Conservation (phyloP, 2,888 invertebrate genomes). For the Thysanoteuthis rhombus region DNA sequence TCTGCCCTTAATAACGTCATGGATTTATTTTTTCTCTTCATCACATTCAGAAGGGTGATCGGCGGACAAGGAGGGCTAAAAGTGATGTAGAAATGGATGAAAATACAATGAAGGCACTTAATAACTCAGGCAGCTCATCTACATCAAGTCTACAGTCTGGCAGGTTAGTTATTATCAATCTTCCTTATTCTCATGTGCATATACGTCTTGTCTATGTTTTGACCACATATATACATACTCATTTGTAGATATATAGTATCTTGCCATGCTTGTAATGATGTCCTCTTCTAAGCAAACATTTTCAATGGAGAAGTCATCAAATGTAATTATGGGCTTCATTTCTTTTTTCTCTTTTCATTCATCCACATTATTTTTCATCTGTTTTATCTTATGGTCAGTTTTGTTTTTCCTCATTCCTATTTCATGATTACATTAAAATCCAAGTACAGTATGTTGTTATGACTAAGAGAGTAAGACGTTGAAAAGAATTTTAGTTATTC, state of each 20-base stretch:
- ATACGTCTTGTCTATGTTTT: too few species aligned
- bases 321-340: background rate
- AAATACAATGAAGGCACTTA: conserved; percentile 59
- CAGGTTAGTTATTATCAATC: conserved; percentile 68
- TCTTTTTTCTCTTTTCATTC: background rate
- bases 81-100: conserved; percentile 74
- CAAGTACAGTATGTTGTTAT: background rate
- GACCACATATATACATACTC: background rate
- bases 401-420: background rate
- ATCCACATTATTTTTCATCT: too few species aligned
- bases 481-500: background rate
- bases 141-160: conserved; percentile 75
- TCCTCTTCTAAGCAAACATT: background rate
- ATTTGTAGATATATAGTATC: background rate
- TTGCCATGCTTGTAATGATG: background rate
- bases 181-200: background rate
- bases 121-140: conserved; percentile 78
- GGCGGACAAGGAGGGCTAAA: conserved; percentile 45
- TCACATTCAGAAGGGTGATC: conserved; percentile 41
- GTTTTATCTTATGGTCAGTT: too few species aligned
- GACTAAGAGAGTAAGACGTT: background rate
- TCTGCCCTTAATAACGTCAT: background rate
- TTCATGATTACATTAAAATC: background rate
- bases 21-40: conserved; percentile 13
- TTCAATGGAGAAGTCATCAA: background rate